phyloP scores from a whole-genome alignment of 2,113 vertebrate species.

The Circaetus cinerascens region DNA sequence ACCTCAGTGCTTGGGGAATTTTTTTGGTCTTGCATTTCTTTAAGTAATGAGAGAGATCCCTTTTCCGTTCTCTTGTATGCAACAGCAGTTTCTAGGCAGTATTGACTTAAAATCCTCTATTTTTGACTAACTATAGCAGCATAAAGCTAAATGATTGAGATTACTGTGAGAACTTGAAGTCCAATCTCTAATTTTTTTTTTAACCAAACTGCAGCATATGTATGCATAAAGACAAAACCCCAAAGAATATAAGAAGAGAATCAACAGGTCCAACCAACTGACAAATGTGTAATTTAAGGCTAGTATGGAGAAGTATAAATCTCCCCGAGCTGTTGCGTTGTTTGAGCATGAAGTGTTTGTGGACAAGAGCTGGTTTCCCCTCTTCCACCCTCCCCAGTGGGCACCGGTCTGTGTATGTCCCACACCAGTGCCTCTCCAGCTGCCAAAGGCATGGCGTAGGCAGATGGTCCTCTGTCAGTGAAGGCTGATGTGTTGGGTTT shows the following conservation, averaged over 20 bases:
- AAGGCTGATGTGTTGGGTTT: accelerated
- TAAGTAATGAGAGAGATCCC: not conserved
- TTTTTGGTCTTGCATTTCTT: not conserved
- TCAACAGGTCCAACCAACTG: not conserved
- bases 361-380: not conserved
- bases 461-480: not conserved
- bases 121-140: slow-evolving; percentile 5
- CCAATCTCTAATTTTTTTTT: not conserved
- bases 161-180: not conserved
- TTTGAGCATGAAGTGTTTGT: not conserved
- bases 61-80: not conserved
- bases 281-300: not conserved
- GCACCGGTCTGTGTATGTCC: accelerated
- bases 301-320: not conserved
- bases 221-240: not conserved
- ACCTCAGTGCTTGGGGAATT: not conserved
- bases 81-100: not conserved
- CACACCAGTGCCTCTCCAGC: not conserved
- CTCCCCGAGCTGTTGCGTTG: not conserved
- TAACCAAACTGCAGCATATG: not conserved
- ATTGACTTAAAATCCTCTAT: not conserved
- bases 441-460: accelerated
- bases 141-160: not conserved
- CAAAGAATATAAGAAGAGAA: not conserved
- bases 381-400: accelerated